Base-by-base conservation (phyloP, 1,140 invertebrate genomes). In the Caenorhabditis remanei region DNA sequence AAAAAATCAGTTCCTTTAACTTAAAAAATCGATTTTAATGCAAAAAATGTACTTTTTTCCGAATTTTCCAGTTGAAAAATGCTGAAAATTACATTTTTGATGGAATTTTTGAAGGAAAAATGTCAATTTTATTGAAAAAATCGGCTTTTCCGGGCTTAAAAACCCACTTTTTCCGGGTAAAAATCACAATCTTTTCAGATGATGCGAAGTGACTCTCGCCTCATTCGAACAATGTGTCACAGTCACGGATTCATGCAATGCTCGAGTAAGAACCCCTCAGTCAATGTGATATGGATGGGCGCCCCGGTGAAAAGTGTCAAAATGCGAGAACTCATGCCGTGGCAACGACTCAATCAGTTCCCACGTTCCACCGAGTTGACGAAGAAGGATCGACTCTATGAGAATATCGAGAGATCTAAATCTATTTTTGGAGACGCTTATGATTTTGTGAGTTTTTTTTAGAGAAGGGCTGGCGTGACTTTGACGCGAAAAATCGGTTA, bases 311-410 rank as follows among this genome's bases (percentile, higher is more conserved):
- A 79, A 50, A 79, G 71, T 50, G 14, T 79, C 2, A 79, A 53
- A 50, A 79, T 79, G 71, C 14, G 71, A 50, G 71, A 79, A 24
- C 9, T 79, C 5, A 79, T 79, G 71, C 71, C 71, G 11, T 79
- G 86, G 83, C 88, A 89, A 43, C 19, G 89, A 40, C 55, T 89
- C 43, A 89, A 89, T 61, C 67, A 86, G 50, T 89, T 89, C 40
- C 89, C 89, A 16, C 53, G 89, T 43, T 61, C 79, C 11, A 82
- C 41, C 40, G 88, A 94, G 90, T 86, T 94, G 32, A 94, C 93
- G 84, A 90, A 93, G 82, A 94, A 94, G 89, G 94, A 94, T 86
- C 90, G 93, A 83, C 90, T 94, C 13, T 94, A 91, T 88, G 63
- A 83, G 41, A 89, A 89, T 56, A 85, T 89, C 21, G 89, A 53